Conservation (phyloP, 2,888 invertebrate genomes). For the Limulus polyphemus region DNA sequence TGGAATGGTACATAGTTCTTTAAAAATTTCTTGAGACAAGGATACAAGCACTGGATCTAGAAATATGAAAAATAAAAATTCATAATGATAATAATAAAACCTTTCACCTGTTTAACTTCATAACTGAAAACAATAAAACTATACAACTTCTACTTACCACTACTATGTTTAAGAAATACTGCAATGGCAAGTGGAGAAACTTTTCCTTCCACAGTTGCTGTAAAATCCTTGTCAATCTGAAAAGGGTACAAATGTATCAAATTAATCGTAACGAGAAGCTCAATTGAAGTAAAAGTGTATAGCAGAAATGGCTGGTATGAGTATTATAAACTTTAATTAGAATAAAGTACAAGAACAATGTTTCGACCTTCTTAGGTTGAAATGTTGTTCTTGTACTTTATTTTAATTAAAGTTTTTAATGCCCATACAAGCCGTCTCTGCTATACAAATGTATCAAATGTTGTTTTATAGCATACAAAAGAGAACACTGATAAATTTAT, state of each 20-base stretch:
- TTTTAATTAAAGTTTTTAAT: too few relatives aligned
- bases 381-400: too few relatives aligned
- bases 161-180: conserved; percentile 51
- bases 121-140: not conserved
- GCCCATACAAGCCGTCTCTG: too few relatives aligned
- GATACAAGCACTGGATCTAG: conserved; percentile 50
- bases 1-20: conserved; percentile 48
- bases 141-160: conserved; percentile 32
- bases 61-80: conserved; percentile 10
- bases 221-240: conserved; percentile 50
- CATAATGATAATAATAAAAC: conserved; percentile 3
- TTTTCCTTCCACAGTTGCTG: conserved; percentile 48
- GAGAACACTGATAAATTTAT: too few relatives aligned
- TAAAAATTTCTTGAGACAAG: conserved; percentile 51
- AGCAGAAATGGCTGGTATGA: too few relatives aligned
- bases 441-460: too few relatives aligned
- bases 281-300: too few relatives aligned
- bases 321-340: too few relatives aligned
- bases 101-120: not conserved
- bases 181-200: conserved; percentile 53
- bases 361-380: too few relatives aligned
- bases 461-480: too few relatives aligned
- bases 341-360: too few relatives aligned
- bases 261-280: too few relatives aligned
- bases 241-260: conserved; percentile 4